Evolutionary conservation across 35 echinoderm and acorn worm species (phyloP).

Genomic region (Acanthaster planci): DNA sequence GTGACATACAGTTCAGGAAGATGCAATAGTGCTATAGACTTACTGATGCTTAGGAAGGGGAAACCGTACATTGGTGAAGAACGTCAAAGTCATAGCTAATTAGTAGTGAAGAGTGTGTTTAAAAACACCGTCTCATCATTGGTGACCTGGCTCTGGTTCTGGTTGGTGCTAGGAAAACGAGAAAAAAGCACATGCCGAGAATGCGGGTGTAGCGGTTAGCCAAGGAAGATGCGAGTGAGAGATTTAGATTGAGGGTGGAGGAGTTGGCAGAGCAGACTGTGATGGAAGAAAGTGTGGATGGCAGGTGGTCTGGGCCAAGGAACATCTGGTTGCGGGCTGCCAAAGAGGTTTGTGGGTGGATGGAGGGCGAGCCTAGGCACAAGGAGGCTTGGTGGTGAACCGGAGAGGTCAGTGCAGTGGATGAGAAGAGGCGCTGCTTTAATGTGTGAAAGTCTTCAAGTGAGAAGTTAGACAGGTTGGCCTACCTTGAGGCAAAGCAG

Average conservation of each 20-base stretch:
- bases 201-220: neutral
- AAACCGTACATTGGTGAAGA: neutral
- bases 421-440: conserved; percentile 25
- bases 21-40: conserved; percentile 8
- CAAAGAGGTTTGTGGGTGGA: conserved; percentile 27
- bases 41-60: neutral
- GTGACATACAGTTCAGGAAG: neutral
- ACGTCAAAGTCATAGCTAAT: neutral
- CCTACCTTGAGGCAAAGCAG: neutral
- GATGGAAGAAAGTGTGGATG: neutral
- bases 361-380: conserved; percentile 15
- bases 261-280: conserved; percentile 11
- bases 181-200: neutral
- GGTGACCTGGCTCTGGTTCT: conserved; percentile 5
- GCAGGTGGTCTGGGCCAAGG: neutral
- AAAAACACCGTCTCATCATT: neutral
- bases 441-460: neutral
- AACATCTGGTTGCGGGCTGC: neutral
- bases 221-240: conserved; percentile 6
- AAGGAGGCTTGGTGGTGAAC: conserved; percentile 15
- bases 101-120: too few relatives aligned
- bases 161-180: conserved; percentile 2
- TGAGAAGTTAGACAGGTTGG: neutral
- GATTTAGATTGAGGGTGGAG: neutral
- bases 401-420: neutral